These are phyloP conservation scores for Telmatochromis brichardi DNA, from an alignment of 2,113 vertebrate species.

Conservation along the genomic window DNA sequence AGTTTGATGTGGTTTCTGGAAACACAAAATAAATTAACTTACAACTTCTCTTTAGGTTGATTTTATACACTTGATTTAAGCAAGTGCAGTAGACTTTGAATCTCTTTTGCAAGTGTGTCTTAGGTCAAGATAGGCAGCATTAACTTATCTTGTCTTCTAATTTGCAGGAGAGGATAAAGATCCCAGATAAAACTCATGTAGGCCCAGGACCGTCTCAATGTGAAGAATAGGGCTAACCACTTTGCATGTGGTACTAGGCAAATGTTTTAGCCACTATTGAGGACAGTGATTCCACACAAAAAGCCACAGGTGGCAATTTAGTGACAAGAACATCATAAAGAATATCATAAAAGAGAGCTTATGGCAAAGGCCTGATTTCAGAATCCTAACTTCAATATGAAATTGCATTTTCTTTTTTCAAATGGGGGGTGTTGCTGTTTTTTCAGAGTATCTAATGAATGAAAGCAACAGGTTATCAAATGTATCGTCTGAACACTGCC, in stretches of 20 bases:
- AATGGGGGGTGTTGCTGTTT: neutral
- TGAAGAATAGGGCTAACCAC: neutral
- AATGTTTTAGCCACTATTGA: neutral
- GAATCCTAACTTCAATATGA: neutral
- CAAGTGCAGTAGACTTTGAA: accelerated
- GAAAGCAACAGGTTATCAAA: neutral
- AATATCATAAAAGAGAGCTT: neutral
- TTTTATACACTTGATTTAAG: neutral
- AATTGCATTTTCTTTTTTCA: neutral
- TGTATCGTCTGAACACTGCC: neutral
- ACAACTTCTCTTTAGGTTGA: accelerated
- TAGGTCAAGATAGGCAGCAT: neutral
- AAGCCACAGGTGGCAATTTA: neutral
- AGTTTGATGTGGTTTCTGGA: accelerated
- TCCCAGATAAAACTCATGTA: neutral
- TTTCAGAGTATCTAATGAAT: accelerated
- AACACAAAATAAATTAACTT: accelerated
- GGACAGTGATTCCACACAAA: neutral
- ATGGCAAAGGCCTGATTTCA: neutral
- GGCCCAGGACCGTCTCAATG: accelerated
- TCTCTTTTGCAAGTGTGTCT: neutral
- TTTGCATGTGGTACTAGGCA: neutral
- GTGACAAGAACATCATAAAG: neutral
- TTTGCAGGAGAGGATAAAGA: neutral
- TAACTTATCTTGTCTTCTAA: neutral